These are phyloP conservation scores for Lumbricus terrestris DNA, from an alignment of 2,888 invertebrate genomes.

Conservation along the genomic window DNA sequence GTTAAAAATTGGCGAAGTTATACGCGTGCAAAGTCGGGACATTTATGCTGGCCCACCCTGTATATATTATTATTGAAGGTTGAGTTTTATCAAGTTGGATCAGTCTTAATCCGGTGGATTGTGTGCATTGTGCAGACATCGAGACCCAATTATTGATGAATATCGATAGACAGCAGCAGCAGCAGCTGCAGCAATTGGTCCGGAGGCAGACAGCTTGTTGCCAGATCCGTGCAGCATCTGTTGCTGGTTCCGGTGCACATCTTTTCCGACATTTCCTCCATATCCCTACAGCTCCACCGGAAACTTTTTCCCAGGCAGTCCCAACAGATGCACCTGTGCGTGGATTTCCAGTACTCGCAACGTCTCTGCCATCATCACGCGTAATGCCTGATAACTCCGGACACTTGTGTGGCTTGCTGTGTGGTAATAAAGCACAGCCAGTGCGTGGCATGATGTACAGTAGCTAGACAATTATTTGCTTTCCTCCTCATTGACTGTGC, in stretches of 20 bases:
- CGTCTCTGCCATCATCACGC: neutral
- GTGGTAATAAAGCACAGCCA: neutral
- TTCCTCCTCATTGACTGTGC: neutral
- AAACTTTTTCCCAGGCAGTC: constrained; percentile 7
- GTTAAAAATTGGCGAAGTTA: no score
- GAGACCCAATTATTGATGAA: neutral
- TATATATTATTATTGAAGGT: neutral
- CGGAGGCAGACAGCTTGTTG: neutral
- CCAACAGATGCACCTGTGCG: neutral
- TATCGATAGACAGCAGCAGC: neutral
- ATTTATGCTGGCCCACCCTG: no score
- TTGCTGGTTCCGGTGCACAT: neutral
- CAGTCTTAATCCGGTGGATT: neutral
- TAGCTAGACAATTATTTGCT: no score
- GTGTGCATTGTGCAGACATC: neutral
- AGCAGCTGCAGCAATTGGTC: neutral
- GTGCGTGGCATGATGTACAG: no score
- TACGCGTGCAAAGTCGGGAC: no score
- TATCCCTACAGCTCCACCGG: neutral
- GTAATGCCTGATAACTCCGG: neutral
- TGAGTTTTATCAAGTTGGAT: neutral
- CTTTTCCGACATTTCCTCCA: neutral
- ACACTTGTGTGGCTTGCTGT: neutral
- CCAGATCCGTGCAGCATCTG: neutral
- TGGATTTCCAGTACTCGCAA: neutral